Percentiles rank a stretch among this genome's conserved stretches.
These are phyloP conservation scores for Typhlichthys eigenmanni DNA, from an alignment of 2,797 vertebrate genomes.

Conservation along the genomic window DNA sequence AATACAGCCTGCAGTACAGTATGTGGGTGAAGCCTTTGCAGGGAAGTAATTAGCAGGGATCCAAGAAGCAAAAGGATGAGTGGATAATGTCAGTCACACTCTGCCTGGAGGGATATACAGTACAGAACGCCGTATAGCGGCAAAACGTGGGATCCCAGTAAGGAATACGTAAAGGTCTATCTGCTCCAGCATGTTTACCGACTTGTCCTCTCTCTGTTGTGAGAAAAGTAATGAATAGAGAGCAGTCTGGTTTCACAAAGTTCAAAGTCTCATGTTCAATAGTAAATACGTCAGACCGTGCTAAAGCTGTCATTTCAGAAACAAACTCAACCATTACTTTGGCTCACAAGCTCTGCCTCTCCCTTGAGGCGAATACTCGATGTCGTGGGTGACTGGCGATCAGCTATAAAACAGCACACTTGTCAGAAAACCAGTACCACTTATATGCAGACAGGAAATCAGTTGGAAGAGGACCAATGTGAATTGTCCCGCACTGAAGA, in stretches of 20 bases:
- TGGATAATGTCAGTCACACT: not conserved
- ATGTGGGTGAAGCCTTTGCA: slow-evolving; percentile 10
- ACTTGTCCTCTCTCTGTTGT: slow-evolving; percentile 50
- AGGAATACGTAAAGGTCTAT: slow-evolving; percentile 27
- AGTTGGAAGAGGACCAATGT: slow-evolving; percentile 7
- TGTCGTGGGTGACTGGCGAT: slow-evolving; percentile 22
- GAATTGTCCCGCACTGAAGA: slow-evolving; percentile 27
- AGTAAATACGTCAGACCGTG: slow-evolving; percentile 61
- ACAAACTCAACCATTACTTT: slow-evolving; percentile 55
- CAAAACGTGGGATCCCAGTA: slow-evolving; percentile 4
- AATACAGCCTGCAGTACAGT: slow-evolving; percentile 1
- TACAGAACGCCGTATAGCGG: slow-evolving; percentile 11
- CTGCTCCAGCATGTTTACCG: not conserved
- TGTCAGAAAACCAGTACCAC: slow-evolving; percentile 25
- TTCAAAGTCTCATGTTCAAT: slow-evolving; percentile 64
- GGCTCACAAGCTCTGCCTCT: slow-evolving; percentile 30
- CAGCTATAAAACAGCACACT: slow-evolving; percentile 27
- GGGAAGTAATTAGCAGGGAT: slow-evolving; percentile 22
- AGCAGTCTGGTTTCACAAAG: slow-evolving; percentile 59
- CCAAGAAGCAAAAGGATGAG: slow-evolving; percentile 10
- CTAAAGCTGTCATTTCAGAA: slow-evolving; percentile 71
- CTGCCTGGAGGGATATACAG: not conserved
- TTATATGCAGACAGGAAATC: slow-evolving; percentile 33
- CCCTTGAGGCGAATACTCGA: slow-evolving; percentile 47
- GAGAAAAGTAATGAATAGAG: slow-evolving; percentile 24